Evolutionary conservation across 2,113 vertebrate genomes (phyloP).

Genomic region (Leptodactylus fuscus): DNA sequence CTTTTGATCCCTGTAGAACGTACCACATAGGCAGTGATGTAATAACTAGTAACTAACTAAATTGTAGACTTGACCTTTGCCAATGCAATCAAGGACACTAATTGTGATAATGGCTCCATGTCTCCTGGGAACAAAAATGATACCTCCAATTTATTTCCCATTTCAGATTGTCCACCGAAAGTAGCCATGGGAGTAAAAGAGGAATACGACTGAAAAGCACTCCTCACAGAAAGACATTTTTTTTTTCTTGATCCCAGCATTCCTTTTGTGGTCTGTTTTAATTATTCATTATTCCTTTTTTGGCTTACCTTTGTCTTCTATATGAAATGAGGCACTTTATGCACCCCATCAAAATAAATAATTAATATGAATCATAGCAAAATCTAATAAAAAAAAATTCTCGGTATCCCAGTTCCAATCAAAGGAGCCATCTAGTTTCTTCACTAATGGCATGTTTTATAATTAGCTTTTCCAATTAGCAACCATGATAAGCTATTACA

Average conservation of each 20-base stretch:
- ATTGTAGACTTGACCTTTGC: constrained; percentile 48
- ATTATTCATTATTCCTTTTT: constrained; percentile 56
- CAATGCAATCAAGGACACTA: constrained; percentile 52
- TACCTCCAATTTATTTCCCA: constrained; percentile 54
- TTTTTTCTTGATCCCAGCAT: constrained; percentile 11
- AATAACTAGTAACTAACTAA: constrained; percentile 48
- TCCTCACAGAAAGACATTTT: constrained; percentile 45
- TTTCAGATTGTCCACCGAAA: constrained; percentile 41
- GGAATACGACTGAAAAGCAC: constrained; percentile 29
- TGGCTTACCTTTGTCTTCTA: constrained; percentile 59
- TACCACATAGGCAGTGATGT: constrained; percentile 35
- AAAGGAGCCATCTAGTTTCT: constrained; percentile 52
- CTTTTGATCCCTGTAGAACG: constrained; percentile 34
- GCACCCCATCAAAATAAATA: constrained; percentile 60
- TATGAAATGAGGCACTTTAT: constrained; percentile 43
- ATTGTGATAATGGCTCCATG: constrained; percentile 46
- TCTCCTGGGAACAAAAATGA: constrained; percentile 57
- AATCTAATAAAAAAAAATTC: constrained; percentile 53
- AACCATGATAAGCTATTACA: constrained; percentile 55
- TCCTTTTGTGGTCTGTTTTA: constrained; percentile 47
- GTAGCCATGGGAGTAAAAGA: constrained; percentile 35
- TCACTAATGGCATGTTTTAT: constrained; percentile 61
- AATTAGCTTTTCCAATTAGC: constrained; percentile 61
- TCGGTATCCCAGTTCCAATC: constrained; percentile 59
- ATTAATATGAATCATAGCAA: constrained; percentile 59